Conservation (phyloP, 2,797 vertebrate species). For the Coccyzus lansbergi region DNA sequence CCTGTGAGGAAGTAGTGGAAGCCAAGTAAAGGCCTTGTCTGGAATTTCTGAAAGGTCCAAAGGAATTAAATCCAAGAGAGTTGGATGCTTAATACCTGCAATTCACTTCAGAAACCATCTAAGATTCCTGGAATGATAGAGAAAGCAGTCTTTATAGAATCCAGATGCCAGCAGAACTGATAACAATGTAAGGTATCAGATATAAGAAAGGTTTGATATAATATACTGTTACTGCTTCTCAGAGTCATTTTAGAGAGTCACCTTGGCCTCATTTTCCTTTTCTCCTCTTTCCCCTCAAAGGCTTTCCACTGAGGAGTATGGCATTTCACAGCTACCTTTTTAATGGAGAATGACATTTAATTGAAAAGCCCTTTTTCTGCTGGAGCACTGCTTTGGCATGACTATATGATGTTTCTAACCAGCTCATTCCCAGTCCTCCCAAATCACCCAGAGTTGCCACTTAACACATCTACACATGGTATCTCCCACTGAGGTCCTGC, state of each 20-base stretch:
- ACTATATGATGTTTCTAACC: not conserved
- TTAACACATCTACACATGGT: not conserved
- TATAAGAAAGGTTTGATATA: not conserved
- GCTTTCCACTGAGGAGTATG: not conserved
- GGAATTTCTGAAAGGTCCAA: not conserved
- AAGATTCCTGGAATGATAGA: not conserved
- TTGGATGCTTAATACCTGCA: not conserved
- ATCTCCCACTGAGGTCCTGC: not conserved
- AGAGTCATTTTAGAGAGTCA: not conserved
- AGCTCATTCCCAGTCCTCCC: not conserved
- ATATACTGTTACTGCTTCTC: not conserved
- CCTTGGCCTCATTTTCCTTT: not conserved
- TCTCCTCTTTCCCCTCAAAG: not conserved
- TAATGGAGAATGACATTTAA: not conserved
- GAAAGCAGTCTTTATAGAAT: not conserved
- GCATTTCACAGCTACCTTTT: not conserved
- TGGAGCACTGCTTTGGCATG: not conserved
- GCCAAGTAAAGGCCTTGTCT: not conserved
- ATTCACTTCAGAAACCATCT: not conserved
- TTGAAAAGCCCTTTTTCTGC: not conserved
- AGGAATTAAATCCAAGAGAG: not conserved
- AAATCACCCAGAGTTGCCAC: not conserved
- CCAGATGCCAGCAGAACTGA: not conserved
- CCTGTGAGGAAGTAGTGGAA: not conserved
- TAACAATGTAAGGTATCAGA: not conserved